Evolutionary conservation across 2,113 vertebrate species (phyloP).

Genomic region (Rhinogobius similis): DNA sequence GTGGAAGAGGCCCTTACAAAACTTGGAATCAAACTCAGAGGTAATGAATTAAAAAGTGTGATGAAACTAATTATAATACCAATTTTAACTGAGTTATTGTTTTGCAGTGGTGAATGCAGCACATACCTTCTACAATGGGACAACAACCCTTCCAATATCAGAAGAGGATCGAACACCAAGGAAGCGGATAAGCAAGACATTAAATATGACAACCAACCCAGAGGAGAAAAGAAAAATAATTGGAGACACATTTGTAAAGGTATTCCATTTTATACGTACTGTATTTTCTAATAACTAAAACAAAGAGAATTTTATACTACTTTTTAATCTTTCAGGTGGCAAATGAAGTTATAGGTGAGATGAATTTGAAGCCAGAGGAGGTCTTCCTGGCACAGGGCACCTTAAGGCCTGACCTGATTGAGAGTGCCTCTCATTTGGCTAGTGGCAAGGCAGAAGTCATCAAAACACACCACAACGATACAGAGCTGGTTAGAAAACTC

Average conservation of each 20-base stretch:
- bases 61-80: neutral
- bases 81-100: neutral
- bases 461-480: slow-evolving; percentile 99
- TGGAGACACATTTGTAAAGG: slow-evolving; percentile 98
- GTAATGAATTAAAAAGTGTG: slow-evolving; percentile 60
- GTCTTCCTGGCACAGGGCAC: slow-evolving; percentile 97
- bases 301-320: neutral
- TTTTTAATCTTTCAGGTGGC: slow-evolving; percentile 81
- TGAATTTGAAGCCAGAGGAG: slow-evolving; percentile 97
- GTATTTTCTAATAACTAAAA: neutral
- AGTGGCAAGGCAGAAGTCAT: slow-evolving; percentile 97
- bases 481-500: slow-evolving; percentile 95
- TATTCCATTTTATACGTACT: slow-evolving; percentile 39
- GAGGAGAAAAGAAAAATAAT: slow-evolving; percentile 99
- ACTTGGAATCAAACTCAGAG: slow-evolving; percentile 95
- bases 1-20: slow-evolving; percentile 97
- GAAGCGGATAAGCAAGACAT: slow-evolving; percentile 97
- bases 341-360: slow-evolving; percentile 96
- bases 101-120: slow-evolving; percentile 93
- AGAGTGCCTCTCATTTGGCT: slow-evolving; percentile 92
- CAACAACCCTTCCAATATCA: slow-evolving; percentile 96
- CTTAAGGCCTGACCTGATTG: slow-evolving; percentile 94
- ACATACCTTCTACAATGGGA: slow-evolving; percentile 98
- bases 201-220: slow-evolving; percentile 99
- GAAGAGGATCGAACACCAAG: slow-evolving; percentile 96